Conservation (phyloP, 2,113 vertebrate genomes). For the Oncorhynchus tshawytscha region DNA sequence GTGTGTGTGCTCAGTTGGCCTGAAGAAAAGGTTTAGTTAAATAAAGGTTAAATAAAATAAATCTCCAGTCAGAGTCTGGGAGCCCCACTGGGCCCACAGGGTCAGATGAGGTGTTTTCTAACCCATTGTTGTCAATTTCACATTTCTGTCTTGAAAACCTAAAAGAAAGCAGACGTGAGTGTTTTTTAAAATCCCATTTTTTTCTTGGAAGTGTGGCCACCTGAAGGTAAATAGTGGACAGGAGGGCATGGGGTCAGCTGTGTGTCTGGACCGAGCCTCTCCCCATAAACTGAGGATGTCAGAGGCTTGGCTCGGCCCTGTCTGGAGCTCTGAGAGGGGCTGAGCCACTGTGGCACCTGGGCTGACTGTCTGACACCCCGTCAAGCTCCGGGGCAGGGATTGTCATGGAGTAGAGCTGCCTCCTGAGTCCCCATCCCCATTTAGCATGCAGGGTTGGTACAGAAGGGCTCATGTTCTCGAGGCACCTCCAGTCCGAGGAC, state of each 20-base stretch:
- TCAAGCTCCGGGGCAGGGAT: slow-evolving; percentile 54
- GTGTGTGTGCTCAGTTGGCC: slow-evolving; percentile 66
- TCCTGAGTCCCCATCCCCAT: slow-evolving; percentile 36
- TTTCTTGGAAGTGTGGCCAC: slow-evolving; percentile 61
- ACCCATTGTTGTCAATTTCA: slow-evolving; percentile 61
- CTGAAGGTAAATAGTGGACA: slow-evolving; percentile 67
- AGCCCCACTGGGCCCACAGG: slow-evolving; percentile 60
- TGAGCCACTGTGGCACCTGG: slow-evolving; percentile 48
- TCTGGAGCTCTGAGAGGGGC: slow-evolving; percentile 52
- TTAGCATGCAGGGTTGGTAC: slow-evolving; percentile 53
- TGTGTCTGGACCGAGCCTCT: slow-evolving; percentile 57
- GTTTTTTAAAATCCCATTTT: not conserved
- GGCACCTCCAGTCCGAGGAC: slow-evolving; percentile 38
- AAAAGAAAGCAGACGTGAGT: slow-evolving; percentile 43
- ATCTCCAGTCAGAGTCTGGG: slow-evolving; percentile 63
- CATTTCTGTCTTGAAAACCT: slow-evolving; percentile 54
- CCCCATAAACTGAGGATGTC: slow-evolving; percentile 66
- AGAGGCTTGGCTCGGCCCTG: slow-evolving; percentile 59
- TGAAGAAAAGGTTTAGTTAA: slow-evolving; percentile 53
- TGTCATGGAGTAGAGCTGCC: slow-evolving; percentile 53
- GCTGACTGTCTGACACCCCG: slow-evolving; percentile 54
- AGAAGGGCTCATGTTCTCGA: slow-evolving; percentile 35
- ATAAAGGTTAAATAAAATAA: slow-evolving; percentile 21
- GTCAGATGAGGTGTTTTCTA: slow-evolving; percentile 60
- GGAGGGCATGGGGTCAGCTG: slow-evolving; percentile 66